Evolutionary conservation across 2,888 invertebrate species (phyloP).

Genomic region (Oligia strigilis): DNA sequence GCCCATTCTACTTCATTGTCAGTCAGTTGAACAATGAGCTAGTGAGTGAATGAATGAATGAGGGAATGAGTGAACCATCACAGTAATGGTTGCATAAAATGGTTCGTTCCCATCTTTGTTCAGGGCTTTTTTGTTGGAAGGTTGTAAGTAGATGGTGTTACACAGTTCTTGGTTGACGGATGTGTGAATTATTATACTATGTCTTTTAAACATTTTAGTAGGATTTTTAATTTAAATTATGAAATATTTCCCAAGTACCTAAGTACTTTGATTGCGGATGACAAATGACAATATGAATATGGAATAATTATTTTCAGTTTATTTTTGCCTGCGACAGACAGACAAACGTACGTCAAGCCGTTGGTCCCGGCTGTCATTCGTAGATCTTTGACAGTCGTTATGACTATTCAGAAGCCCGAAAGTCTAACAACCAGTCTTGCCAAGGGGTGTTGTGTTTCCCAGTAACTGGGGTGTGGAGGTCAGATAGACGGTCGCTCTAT

Average conservation of each 20-base stretch:
- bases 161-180: not conserved
- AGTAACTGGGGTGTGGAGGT: too few relatives aligned
- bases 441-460: too few relatives aligned
- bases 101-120: constrained; percentile 45
- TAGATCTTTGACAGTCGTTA: too few relatives aligned
- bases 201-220: not conserved
- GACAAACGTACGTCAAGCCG: too few relatives aligned
- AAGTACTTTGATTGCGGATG: too few relatives aligned
- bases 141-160: not conserved
- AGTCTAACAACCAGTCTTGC: too few relatives aligned
- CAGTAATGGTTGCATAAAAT: constrained; percentile 67
- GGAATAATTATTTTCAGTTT: not conserved
- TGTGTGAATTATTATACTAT: not conserved
- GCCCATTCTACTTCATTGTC: constrained; percentile 59
- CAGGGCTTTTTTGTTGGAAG: constrained; percentile 15
- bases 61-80: constrained; percentile 53
- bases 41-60: constrained; percentile 61
- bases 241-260: not conserved
- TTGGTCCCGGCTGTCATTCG: too few relatives aligned
- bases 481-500: too few relatives aligned
- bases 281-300: too few relatives aligned
- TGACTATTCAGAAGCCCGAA: too few relatives aligned
- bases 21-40: constrained; percentile 67
- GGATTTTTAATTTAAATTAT: not conserved
- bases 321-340: not conserved